These are phyloP conservation scores for Lepidostoma basale DNA, from an alignment of 1,140 invertebrate species.

Conservation along the genomic window DNA sequence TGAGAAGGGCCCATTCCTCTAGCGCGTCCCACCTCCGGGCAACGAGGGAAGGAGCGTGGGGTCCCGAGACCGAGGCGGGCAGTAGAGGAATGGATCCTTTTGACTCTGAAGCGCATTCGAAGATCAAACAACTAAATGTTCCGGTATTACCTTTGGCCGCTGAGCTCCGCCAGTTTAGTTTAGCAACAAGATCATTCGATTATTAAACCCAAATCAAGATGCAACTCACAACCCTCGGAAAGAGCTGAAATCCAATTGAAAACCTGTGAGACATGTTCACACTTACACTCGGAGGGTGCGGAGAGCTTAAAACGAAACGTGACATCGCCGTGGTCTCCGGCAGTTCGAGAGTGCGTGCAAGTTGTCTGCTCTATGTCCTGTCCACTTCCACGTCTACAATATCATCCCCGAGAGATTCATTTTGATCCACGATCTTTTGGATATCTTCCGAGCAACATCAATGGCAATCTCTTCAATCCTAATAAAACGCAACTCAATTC, in stretches of 20 bases:
- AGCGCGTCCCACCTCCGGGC: not conserved
- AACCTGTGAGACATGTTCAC: too few relatives aligned
- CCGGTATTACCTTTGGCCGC: slow-evolving; percentile 12
- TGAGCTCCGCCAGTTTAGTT: not conserved
- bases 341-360: too few relatives aligned
- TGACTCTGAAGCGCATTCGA: slow-evolving; percentile 19
- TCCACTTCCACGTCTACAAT: too few relatives aligned
- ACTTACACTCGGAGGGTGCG: too few relatives aligned
- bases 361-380: too few relatives aligned
- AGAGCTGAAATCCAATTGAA: slow-evolving; percentile 17
- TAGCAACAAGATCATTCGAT: not conserved
- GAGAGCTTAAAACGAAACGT: too few relatives aligned
- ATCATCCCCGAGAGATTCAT: too few relatives aligned
- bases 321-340: too few relatives aligned
- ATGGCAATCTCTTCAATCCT: too few relatives aligned
- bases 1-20: slow-evolving; percentile 3
- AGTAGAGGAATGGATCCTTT: slow-evolving; percentile 10
- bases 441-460: too few relatives aligned
- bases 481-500: too few relatives aligned
- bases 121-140: slow-evolving; percentile 23
- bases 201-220: slow-evolving; percentile 15
- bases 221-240: not conserved
- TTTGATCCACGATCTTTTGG: too few relatives aligned
- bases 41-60: not conserved
- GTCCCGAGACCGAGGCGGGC: not conserved